These are phyloP conservation scores for Lepas anatifera DNA, from an alignment of 2,888 invertebrate species.

Conservation along the genomic window DNA sequence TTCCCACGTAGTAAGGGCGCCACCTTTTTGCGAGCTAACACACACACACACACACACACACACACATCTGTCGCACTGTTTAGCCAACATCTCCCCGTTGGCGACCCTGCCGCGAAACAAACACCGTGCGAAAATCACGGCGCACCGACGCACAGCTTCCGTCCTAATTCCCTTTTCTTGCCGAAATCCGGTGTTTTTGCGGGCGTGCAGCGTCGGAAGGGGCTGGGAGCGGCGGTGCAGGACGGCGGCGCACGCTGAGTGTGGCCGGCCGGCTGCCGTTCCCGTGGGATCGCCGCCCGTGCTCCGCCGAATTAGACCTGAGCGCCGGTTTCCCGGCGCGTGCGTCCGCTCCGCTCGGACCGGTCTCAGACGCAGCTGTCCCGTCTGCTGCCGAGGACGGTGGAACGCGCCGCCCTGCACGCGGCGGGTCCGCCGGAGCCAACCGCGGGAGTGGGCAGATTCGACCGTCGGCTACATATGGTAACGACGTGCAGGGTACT, in stretches of 20 bases:
- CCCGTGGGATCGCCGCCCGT: neutral
- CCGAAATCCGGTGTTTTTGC: neutral
- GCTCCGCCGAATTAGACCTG: too few species aligned
- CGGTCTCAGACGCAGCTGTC: too few species aligned
- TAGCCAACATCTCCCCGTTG: neutral
- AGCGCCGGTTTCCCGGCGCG: too few species aligned
- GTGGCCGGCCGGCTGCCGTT: neutral
- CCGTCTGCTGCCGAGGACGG: too few species aligned
- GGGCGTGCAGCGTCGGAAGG: neutral
- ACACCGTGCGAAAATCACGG: slow-evolving; percentile 1
- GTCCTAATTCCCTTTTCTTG: slow-evolving; percentile 6
- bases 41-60: neutral
- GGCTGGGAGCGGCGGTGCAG: neutral
- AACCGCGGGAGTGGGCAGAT: too few species aligned
- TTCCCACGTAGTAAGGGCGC: too few species aligned
- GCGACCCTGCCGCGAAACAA: neutral
- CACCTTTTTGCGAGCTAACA: neutral
- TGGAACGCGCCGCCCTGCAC: too few species aligned
- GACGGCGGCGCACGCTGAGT: neutral
- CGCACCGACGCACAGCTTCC: neutral
- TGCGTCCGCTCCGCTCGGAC: too few species aligned
- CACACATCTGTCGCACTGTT: neutral
- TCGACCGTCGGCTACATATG: too few species aligned
- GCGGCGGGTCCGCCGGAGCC: too few species aligned
- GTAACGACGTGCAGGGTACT: too few species aligned